These are phyloP conservation scores for Drosophila affinis DNA, from an alignment of 2,888 invertebrate species.

Conservation along the genomic window DNA sequence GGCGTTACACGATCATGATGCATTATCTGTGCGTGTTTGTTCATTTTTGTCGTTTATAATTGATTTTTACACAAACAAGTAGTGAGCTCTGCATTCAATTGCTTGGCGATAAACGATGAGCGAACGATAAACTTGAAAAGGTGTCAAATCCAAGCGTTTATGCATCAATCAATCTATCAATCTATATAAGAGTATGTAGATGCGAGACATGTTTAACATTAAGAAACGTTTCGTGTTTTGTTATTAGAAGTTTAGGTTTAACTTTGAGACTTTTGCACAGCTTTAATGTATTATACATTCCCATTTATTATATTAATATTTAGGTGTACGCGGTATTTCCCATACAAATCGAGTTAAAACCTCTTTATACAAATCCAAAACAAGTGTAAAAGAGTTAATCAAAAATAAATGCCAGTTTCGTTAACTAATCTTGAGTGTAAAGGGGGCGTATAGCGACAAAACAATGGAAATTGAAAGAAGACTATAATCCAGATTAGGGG, in stretches of 20 bases:
- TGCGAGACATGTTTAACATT: constrained; percentile 33
- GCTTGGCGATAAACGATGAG: constrained; percentile 15
- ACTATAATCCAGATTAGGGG: constrained; percentile 11
- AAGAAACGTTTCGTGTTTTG: constrained; percentile 41
- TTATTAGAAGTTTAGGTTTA: constrained; percentile 70
- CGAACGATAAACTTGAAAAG: constrained; percentile 1
- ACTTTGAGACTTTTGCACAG: constrained; percentile 77
- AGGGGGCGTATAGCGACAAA: constrained; percentile 12
- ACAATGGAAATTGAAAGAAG: constrained; percentile 26
- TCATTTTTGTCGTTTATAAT: constrained; percentile 13
- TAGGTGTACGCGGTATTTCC: constrained; percentile 39
- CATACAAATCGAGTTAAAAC: constrained; percentile 62
- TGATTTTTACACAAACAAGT: constrained; percentile 28
- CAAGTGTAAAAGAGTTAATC: constrained; percentile 29
- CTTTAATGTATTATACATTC: constrained; percentile 62
- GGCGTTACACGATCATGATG: constrained; percentile 32
- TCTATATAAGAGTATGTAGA: constrained; percentile 31
- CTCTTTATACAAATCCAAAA: constrained; percentile 47
- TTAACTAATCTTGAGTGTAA: constrained; percentile 49
- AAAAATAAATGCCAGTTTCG: constrained; percentile 53
- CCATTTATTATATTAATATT: constrained; percentile 39
- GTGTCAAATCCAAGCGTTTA: constrained; percentile 12
- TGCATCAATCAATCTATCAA: constrained; percentile 8
- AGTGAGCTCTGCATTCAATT: constrained; percentile 15
- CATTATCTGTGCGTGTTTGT: constrained; percentile 31